Evolutionary conservation across 2,888 invertebrate species (phyloP), one percentile per base, ranked within the genome.

Genomic region (Erannis defoliaria): DNA sequence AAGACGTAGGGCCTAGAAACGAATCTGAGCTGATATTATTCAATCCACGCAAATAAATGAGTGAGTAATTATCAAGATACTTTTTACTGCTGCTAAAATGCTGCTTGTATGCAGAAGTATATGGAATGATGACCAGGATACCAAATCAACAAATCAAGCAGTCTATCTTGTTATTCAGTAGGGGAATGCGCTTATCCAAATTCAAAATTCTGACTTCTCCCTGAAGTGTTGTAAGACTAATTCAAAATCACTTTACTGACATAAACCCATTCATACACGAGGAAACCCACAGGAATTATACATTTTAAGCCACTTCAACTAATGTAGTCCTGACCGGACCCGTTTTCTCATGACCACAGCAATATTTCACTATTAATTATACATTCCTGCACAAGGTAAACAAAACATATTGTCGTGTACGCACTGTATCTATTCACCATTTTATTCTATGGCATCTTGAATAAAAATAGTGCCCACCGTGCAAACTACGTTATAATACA

Each of bases 381-480:
- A 85, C 91, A 92, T 92, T 91, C 92, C 78, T 78, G 71, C 74
- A 78, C 85, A 90, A 91, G 89, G 91, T 93, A 92, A 92, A 93
- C 92, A 93, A 76, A 75, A 74, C 67, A 72, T 77, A 84, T 90
- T 90, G 90, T 80, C 71, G 55, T 57, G 33, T 51, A 55, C 64
- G 46, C 60, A 54, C 63, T 65, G 62, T 66, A 55, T 65, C 42
- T 50, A 56, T 61, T 64, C 75, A 55, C 71, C 71, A 74, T 74
- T 85, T 85, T 84, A 29, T 84, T 86, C 86, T 87, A 88, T 82
- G 79, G 72, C 43, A 58, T 66, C 58, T 70, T 62, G 73, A 76
- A 77, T 74, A 76, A 78, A 78, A 81, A 77, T 72, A 74, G 76
- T 85, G 88, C 85, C 88, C 89, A 88, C 88, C 83, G 77, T 85